These are phyloP conservation scores for Stenotaenia linearis DNA, from an alignment of 2,888 invertebrate genomes.

Conservation along the genomic window DNA sequence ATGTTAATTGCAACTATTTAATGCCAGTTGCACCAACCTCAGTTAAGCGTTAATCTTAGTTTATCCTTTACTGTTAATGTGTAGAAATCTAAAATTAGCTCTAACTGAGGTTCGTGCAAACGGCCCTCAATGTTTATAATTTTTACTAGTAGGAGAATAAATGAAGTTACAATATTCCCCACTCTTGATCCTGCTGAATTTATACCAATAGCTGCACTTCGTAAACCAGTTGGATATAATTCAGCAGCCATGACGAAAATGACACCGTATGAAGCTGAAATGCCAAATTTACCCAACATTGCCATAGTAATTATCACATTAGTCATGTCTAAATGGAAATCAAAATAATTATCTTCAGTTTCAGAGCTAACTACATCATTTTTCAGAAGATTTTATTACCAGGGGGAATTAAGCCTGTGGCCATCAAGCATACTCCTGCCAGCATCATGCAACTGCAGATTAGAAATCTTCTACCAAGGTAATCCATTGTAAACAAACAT, in stretches of 20 bases:
- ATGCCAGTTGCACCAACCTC: too few species aligned
- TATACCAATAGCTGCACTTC: constrained; percentile 60
- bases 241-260: constrained; percentile 68
- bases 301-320: constrained; percentile 58
- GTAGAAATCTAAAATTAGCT: too few species aligned
- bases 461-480: constrained; percentile 63
- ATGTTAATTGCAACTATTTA: too few species aligned
- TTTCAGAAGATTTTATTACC: constrained; percentile 48
- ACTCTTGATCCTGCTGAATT: constrained; percentile 59
- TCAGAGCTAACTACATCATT: too few species aligned
- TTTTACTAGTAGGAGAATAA: not conserved
- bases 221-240: constrained; percentile 67
- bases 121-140: too few species aligned
- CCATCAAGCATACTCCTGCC: constrained; percentile 57
- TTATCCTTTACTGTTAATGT: too few species aligned
- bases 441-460: constrained; percentile 64
- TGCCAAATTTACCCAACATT: constrained; percentile 66
- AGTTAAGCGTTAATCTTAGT: too few species aligned
- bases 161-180: not conserved
- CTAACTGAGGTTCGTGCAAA: too few species aligned
- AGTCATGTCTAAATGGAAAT: constrained; percentile 48
- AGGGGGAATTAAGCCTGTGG: constrained; percentile 56
- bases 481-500: constrained; percentile 60
- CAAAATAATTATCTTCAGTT: too few species aligned
- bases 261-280: constrained; percentile 67